Conservation (phyloP, 1,140 invertebrate species). For the Halictus rubicundus region DNA sequence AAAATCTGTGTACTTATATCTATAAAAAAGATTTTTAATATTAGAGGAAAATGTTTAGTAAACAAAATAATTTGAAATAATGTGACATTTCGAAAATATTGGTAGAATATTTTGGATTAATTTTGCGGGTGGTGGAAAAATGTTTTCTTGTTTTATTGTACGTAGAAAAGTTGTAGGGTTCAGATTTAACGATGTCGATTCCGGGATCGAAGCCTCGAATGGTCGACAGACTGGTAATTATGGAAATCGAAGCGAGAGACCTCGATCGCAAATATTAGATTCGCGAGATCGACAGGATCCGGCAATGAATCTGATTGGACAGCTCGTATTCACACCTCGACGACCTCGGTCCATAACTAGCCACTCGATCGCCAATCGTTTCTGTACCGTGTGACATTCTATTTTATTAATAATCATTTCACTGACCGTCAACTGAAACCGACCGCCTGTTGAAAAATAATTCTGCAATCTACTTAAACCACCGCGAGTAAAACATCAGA, state of each 20-base stretch:
- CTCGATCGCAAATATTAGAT: slow-evolving; percentile 39
- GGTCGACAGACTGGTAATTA: neutral
- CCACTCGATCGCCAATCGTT: slow-evolving; percentile 39
- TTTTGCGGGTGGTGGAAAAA: no score
- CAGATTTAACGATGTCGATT: neutral
- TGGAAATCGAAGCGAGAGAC: slow-evolving; percentile 14
- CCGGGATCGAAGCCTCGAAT: neutral
- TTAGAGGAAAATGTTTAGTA: no score
- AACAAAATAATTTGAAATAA: no score
- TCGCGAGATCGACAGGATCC: slow-evolving; percentile 37
- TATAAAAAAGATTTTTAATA: no score
- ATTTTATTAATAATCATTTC: slow-evolving; percentile 37
- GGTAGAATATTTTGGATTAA: no score
- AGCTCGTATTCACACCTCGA: slow-evolving; percentile 38
- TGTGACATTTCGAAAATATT: no score
- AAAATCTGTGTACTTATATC: no score
- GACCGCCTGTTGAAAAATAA: neutral
- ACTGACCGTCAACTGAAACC: slow-evolving; percentile 5
- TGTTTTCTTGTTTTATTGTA: no score
- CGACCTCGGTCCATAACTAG: slow-evolving; percentile 54
- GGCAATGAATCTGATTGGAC: slow-evolving; percentile 42
- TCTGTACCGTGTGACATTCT: slow-evolving; percentile 22
- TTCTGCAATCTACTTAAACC: no score
- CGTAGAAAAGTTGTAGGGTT: no score
- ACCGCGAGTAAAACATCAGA: no score